phyloP scores from a whole-genome alignment of 2,113 vertebrate species.

The Sinocyclocheilus grahami region DNA sequence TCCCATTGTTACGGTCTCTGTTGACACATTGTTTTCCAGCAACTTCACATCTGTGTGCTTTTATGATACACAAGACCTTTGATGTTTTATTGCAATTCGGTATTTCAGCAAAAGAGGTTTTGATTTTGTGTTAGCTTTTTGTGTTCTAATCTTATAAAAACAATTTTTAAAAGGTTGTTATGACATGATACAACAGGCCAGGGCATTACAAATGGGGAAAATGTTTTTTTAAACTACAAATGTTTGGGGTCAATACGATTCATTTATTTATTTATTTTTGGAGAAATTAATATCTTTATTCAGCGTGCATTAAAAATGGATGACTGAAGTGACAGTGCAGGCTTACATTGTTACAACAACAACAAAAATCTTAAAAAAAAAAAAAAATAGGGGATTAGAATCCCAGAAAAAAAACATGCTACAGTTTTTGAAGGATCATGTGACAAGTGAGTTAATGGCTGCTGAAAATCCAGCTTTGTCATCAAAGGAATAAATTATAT shows the following conservation, averaged over 20 bases:
- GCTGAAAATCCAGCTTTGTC: not conserved
- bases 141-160: not conserved
- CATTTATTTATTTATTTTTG: not conserved
- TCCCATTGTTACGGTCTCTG: slow-evolving; percentile 29
- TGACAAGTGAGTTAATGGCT: too few relatives aligned
- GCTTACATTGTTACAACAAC: not conserved
- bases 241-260: slow-evolving; percentile 7
- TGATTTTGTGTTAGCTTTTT: not conserved
- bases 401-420: too few relatives aligned
- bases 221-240: too few relatives aligned
- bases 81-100: not conserved
- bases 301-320: not conserved
- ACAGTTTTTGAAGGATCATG: too few relatives aligned
- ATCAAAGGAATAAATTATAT: not conserved
- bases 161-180: not conserved
- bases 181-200: not conserved
- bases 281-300: not conserved
- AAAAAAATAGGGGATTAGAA: too few relatives aligned
- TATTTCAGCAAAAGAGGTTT: not conserved
- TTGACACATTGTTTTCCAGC: slow-evolving; percentile 33
- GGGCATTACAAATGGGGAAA: not conserved
- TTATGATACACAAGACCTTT: slow-evolving; percentile 30
- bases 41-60: slow-evolving; percentile 27
- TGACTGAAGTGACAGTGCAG: not conserved
- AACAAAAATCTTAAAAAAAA: not conserved